Evolutionary conservation across 2,888 invertebrate species (phyloP), one percentile per base, ranked within the genome.

Genomic region (Pimpla rufipes): DNA sequence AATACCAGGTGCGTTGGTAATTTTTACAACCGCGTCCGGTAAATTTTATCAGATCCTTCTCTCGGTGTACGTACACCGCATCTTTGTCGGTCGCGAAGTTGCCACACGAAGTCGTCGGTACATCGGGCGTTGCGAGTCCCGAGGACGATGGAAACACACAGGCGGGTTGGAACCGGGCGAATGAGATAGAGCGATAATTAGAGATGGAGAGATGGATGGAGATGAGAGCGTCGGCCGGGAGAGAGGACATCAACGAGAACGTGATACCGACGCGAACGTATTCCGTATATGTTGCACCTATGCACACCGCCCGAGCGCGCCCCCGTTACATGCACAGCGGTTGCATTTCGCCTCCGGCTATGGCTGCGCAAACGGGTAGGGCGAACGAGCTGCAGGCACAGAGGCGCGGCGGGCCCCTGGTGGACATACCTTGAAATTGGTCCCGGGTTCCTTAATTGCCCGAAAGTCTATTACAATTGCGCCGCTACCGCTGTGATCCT

Each of bases 381-480:
- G 42, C 23, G 45, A 47, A 21, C 8, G 18, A 18, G 16, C 1
- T 16, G 37, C 18, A 40, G 37, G 13, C 57, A 45, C 37, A 68
- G 68, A 35, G 55, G 50, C 52, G 21, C 18, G 55, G 50, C 52
- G 21, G 16, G 18, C 37, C 10, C 70, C 37, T 52, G 23, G 68
- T 68, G 73, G 66, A 59, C 57, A 70, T 74, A 75, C 74, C 79
- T 79, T 64, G 70, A 64, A 75, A 79, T 79, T 75, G 74, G 79
- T 59, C 62, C 47, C 55, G 55, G 74, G 21, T 75, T 79, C 57
- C 79, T 79, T 78, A 79, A 78, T 75, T 68, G 82, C 64, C 55
- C 74, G 47, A 70, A 82, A 64, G 82, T 82, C 82, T 75, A 79
- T 79, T 82, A 82, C 82, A 79, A 82, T 79, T 82, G 75, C 40